A percentile compares a stretch with the other conserved stretches of the same genome.
These are phyloP conservation scores for Ochropleura plecta DNA, from an alignment of 2,888 invertebrate species.

Conservation along the genomic window DNA sequence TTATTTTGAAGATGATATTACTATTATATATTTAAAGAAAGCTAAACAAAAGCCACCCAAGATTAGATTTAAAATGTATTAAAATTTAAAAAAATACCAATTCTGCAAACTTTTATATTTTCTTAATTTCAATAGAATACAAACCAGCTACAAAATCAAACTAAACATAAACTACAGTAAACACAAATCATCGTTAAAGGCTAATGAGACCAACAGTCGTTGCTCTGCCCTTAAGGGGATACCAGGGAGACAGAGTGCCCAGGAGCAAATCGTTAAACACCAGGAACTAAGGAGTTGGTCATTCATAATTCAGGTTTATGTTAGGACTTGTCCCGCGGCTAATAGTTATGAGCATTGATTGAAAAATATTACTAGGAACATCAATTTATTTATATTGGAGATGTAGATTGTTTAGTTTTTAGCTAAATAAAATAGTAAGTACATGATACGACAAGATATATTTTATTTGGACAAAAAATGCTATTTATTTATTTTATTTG, in stretches of 20 bases:
- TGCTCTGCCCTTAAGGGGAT: slow-evolving; percentile 57
- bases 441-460: background rate
- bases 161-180: slow-evolving; percentile 32
- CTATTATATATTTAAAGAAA: background rate
- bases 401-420: background rate
- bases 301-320: slow-evolving; percentile 70
- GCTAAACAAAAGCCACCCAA: background rate
- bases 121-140: background rate
- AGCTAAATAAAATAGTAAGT: background rate
- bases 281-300: slow-evolving; percentile 54
- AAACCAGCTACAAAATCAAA: slow-evolving; percentile 22
- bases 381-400: slow-evolving; percentile 30
- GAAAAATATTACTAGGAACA: slow-evolving; percentile 74
- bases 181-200: slow-evolving; percentile 60
- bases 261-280: slow-evolving; percentile 61
- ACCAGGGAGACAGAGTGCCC: slow-evolving; percentile 33
- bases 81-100: background rate
- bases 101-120: background rate
- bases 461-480: no score
- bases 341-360: slow-evolving; percentile 77
- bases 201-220: slow-evolving; percentile 59
- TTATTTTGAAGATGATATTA: background rate
- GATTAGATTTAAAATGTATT: background rate
- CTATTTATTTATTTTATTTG: no score
- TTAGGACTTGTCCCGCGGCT: slow-evolving; percentile 69